Conservation (phyloP, 2,113 vertebrate genomes). For the Thamnaconus septentrionalis region DNA sequence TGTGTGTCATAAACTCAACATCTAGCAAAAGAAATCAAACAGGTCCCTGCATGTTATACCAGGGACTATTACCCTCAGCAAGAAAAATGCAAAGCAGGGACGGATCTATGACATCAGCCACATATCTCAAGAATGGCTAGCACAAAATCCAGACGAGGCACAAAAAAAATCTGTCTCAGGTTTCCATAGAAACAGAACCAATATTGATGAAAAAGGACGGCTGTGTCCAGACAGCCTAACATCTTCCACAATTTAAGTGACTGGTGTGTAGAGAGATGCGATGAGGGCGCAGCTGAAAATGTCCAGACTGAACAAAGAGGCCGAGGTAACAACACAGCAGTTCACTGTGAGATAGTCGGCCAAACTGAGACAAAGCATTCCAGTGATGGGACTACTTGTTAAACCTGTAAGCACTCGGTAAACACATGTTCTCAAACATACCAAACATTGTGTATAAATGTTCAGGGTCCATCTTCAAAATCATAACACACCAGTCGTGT, state of each 20-base stretch:
- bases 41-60: neutral
- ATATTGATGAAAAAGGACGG: slow-evolving; percentile 37
- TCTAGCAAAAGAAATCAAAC: neutral
- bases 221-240: slow-evolving; percentile 34
- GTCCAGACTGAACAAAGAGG: slow-evolving; percentile 28
- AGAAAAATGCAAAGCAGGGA: slow-evolving; percentile 11
- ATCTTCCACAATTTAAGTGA: slow-evolving; percentile 40
- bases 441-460: slow-evolving; percentile 11
- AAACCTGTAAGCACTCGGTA: slow-evolving; percentile 40
- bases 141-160: slow-evolving; percentile 38
- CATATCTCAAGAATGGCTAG: slow-evolving; percentile 34
- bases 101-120: slow-evolving; percentile 32
- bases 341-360: slow-evolving; percentile 12
- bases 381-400: slow-evolving; percentile 43
- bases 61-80: slow-evolving; percentile 5
- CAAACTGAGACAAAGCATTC: slow-evolving; percentile 50
- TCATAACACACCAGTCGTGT: neutral
- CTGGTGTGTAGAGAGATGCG: slow-evolving; percentile 45
- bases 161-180: slow-evolving; percentile 40
- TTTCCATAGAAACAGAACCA: slow-evolving; percentile 66
- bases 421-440: slow-evolving; percentile 37
- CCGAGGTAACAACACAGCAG: slow-evolving; percentile 15
- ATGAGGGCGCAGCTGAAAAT: slow-evolving; percentile 12
- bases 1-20: too few relatives aligned
- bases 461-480: slow-evolving; percentile 2